phyloP scores from a whole-genome alignment of 2,113 vertebrate species.

The Romanogobio albipinnatus region DNA sequence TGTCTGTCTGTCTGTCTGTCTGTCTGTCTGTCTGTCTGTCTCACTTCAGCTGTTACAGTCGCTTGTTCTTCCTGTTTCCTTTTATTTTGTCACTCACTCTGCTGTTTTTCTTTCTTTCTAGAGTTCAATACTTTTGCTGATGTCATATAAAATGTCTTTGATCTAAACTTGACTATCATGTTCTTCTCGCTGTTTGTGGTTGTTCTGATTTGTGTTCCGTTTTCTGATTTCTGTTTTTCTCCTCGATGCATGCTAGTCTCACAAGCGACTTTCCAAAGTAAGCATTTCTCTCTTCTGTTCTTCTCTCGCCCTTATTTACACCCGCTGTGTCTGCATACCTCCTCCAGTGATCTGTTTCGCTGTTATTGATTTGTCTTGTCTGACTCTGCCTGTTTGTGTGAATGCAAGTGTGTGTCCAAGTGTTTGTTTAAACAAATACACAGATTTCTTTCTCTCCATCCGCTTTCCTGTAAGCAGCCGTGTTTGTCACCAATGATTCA shows the following conservation, averaged over 20 bases:
- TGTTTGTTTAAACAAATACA: slow-evolving; percentile 10
- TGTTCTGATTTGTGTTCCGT: slow-evolving; percentile 63
- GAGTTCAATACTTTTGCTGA: slow-evolving; percentile 28
- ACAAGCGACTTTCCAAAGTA: slow-evolving; percentile 99
- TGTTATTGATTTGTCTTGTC: slow-evolving; percentile 35
- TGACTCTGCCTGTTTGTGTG: slow-evolving; percentile 36
- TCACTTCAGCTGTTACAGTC: not conserved
- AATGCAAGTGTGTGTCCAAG: slow-evolving; percentile 19
- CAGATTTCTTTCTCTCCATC: not conserved
- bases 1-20: too few species aligned
- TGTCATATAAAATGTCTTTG: slow-evolving; percentile 67
- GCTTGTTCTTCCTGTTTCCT: not conserved
- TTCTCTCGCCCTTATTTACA: slow-evolving; percentile 55
- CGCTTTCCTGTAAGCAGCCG: not conserved
- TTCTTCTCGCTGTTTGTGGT: slow-evolving; percentile 65
- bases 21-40: not conserved
- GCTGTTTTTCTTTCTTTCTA: slow-evolving; percentile 51
- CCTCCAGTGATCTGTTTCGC: not conserved
- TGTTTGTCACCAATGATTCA: not conserved
- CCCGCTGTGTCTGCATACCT: slow-evolving; percentile 11
- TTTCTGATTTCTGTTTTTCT: slow-evolving; percentile 83
- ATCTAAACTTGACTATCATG: slow-evolving; percentile 71
- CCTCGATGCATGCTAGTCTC: slow-evolving; percentile 93
- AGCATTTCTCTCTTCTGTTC: slow-evolving; percentile 87
- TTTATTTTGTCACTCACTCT: not conserved